phyloP scores from a whole-genome alignment of 2,888 invertebrate genomes.

The Drosophila pseudotakahashii region DNA sequence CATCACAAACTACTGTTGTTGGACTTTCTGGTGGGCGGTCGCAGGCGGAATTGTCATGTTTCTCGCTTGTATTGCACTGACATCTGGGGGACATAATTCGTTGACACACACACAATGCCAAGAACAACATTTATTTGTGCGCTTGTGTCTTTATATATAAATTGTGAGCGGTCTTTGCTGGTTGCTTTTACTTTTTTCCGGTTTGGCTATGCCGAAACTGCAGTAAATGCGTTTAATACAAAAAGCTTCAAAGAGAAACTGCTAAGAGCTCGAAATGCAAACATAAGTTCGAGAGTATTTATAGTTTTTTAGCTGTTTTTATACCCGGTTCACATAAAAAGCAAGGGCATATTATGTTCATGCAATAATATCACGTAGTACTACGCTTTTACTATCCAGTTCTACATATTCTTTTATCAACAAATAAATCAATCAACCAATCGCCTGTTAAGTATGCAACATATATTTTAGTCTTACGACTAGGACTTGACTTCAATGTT shows the following conservation, averaged over 20 bases:
- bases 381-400: neutral
- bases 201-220: constrained; percentile 53
- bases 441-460: too few species aligned
- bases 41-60: constrained; percentile 64
- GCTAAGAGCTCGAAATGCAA: constrained; percentile 8
- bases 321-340: neutral
- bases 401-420: too few species aligned
- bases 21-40: constrained; percentile 35
- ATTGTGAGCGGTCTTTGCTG: constrained; percentile 29
- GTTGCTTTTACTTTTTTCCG: constrained; percentile 8
- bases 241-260: constrained; percentile 24
- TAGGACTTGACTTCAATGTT: too few species aligned
- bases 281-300: constrained; percentile 9
- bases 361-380: neutral
- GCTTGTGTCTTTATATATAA: constrained; percentile 21
- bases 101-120: constrained; percentile 45
- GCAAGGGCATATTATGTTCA: neutral
- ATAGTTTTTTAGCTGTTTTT: neutral
- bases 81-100: constrained; percentile 72
- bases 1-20: constrained; percentile 51
- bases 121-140: constrained; percentile 31
- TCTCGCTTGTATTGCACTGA: constrained; percentile 67
- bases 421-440: neutral
- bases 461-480: too few species aligned
- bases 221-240: constrained; percentile 55